These are phyloP conservation scores for Typhlomys cinereus DNA, from an alignment of 2,113 vertebrate species.

Conservation along the genomic window DNA sequence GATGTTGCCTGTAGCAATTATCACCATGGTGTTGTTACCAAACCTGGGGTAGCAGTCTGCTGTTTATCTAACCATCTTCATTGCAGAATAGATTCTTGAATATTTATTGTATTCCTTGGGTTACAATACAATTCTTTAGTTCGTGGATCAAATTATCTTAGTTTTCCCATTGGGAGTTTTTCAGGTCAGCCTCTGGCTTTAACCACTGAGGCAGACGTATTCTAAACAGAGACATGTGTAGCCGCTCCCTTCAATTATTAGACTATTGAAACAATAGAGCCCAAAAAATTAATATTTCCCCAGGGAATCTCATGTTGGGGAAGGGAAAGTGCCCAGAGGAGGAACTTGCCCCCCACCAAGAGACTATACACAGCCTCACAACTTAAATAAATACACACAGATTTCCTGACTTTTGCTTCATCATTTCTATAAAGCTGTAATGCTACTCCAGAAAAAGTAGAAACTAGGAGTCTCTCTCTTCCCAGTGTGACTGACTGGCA, in stretches of 20 bases:
- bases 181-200: not conserved
- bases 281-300: not conserved
- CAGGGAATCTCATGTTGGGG: not conserved
- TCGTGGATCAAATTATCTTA: slow-evolving; percentile 17
- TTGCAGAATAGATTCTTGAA: not conserved
- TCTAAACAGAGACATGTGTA: not conserved
- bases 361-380: not conserved
- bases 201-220: not conserved
- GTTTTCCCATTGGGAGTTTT: not conserved
- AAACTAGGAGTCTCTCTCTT: too few relatives aligned
- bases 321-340: not conserved
- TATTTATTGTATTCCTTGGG: slow-evolving; percentile 33
- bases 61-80: not conserved
- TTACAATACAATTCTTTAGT: not conserved
- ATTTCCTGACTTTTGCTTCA: not conserved
- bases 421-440: not conserved
- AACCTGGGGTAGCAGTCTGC: too few relatives aligned
- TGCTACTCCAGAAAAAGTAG: not conserved
- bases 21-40: too few relatives aligned
- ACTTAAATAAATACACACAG: not conserved
- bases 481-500: not conserved
- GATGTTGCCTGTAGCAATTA: too few relatives aligned
- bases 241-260: not conserved
- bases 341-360: not conserved
- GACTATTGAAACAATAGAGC: not conserved